Conservation (phyloP, 2,797 vertebrate species). For the Platyrinchus mystaceus region DNA sequence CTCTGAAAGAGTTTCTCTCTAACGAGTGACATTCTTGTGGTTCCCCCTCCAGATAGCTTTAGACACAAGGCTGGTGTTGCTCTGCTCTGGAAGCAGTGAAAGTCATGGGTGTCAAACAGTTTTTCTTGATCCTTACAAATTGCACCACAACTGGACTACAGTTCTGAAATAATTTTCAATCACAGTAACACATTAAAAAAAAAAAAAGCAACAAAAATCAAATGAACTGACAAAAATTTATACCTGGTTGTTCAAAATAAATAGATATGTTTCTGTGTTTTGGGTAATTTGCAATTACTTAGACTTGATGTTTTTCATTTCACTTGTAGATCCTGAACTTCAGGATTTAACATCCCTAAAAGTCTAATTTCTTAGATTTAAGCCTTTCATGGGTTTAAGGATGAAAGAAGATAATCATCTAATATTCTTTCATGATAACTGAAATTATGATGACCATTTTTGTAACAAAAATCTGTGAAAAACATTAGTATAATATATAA, state of each 20-base stretch:
- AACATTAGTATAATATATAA: background rate
- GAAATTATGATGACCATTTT: background rate
- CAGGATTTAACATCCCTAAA: background rate
- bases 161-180: background rate
- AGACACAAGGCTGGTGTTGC: background rate
- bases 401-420: background rate
- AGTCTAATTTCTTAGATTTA: background rate
- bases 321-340: background rate
- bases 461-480: background rate
- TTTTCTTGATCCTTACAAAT: background rate
- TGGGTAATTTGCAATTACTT: background rate
- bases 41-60: background rate
- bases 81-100: background rate
- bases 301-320: background rate
- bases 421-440: background rate
- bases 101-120: background rate
- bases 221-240: background rate
- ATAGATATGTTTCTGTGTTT: background rate
- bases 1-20: background rate
- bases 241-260: background rate
- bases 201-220: background rate
- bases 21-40: background rate
- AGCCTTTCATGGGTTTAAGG: background rate
- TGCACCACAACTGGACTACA: fast-evolving
- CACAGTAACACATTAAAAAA: background rate